Evolutionary conservation across 2,113 vertebrate species (phyloP), one percentile per base, ranked within the genome.

Genomic region (Macroglossus sobrinus): DNA sequence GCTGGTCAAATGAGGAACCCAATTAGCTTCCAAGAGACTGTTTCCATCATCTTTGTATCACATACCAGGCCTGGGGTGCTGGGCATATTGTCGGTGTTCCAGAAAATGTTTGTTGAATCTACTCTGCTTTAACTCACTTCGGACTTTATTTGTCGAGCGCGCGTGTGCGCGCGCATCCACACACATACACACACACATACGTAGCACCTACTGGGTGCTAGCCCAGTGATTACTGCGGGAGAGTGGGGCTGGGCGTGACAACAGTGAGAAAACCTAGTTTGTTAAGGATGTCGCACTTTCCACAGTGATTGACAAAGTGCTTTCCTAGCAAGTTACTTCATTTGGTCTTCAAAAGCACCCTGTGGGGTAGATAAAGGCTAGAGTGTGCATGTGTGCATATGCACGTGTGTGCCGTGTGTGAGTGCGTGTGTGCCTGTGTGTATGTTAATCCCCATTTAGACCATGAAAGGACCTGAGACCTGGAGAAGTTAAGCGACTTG

Each of bases 91-190:
- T 96, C 47, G 33, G 88, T 24, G 15, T 45, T 81, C 86, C 95
- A 78, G 93, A 78, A 97, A 96, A 96, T 93, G 94, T 96, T 86
- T 96, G 97, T 74, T 66, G 94, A 93, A 86, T 89, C 90, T 30
- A 94, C 87, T 68, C 61, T 57, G 63, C 33, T 92, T 69, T 74
- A 38, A 79, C 55, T 71, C 84, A 66, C 84, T 85, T 86, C 50
- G 76, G 86, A 94, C 93, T 81, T 71, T 50, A 50, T 50, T 50
- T 5, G 50, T 50, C 50, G 15, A 50, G 50, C 50, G 50, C 50
- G 50, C 50, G 68, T 10, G 45, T 12, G 45, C 45, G 9, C 45
- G 45, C 45, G 10, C 91, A 30, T 26, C 72, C 14, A 30, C 3
- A 5, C 75, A 82, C n/a, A 53, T 87, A 30, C 26, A n/a, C 4